These are phyloP conservation scores for Drosophila acutilabella DNA, from an alignment of 2,888 invertebrate species.

Conservation along the genomic window DNA sequence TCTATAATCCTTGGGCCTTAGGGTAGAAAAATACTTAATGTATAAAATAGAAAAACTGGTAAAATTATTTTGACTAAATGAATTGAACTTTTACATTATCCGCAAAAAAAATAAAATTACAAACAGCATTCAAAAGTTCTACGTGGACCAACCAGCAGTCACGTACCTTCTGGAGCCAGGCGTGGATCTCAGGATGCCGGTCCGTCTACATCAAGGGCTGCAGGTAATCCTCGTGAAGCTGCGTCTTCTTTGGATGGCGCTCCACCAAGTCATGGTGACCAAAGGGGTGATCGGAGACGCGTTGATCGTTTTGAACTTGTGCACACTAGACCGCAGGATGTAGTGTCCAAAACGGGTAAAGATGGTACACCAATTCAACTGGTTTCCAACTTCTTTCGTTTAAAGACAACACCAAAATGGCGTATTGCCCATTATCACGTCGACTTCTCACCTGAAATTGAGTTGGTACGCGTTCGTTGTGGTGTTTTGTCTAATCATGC, in stretches of 20 bases:
- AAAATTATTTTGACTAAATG: too few relatives aligned
- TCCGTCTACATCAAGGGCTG: constrained; percentile 1
- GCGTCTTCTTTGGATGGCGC: not conserved
- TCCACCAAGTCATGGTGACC: not conserved
- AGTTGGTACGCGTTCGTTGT: constrained; percentile 88
- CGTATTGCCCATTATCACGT: constrained; percentile 90
- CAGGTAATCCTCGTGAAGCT: not conserved
- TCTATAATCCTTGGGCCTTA: too few relatives aligned
- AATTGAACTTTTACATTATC: too few relatives aligned
- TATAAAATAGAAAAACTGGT: too few relatives aligned
- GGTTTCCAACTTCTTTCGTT: constrained; percentile 89
- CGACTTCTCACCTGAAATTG: constrained; percentile 90
- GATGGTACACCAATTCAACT: constrained; percentile 86
- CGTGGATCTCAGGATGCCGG: not conserved
- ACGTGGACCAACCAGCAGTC: not conserved
- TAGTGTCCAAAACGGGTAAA: constrained; percentile 84
- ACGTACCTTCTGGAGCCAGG: not conserved
- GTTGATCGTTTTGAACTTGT: constrained; percentile 73
- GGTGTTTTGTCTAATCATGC: constrained; percentile 87
- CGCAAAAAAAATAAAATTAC: too few relatives aligned
- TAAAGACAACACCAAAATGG: constrained; percentile 90
- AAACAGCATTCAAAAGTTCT: constrained; percentile 26
- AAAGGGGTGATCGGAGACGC: constrained; percentile 38
- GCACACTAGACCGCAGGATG: constrained; percentile 77
- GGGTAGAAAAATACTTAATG: too few relatives aligned